Percentiles rank a stretch among this genome's conserved stretches.
These are phyloP conservation scores for Willisornis vidua DNA, from an alignment of 2,113 vertebrate genomes.

Conservation along the genomic window DNA sequence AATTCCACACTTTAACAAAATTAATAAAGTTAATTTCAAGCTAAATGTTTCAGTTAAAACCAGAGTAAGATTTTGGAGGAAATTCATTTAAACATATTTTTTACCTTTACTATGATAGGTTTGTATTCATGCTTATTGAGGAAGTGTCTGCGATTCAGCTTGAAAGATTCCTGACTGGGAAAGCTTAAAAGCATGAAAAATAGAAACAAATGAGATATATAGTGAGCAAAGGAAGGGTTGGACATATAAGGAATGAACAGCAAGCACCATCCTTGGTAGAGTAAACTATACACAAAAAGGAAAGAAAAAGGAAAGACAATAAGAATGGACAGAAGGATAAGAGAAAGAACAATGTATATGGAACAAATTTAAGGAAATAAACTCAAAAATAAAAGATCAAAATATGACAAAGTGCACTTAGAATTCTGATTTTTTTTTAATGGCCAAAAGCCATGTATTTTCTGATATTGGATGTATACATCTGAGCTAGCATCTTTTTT, in stretches of 20 bases:
- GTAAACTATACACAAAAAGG: neutral
- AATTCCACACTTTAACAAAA: neutral
- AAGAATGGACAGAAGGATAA: neutral
- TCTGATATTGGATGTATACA: neutral
- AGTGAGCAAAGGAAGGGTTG: neutral
- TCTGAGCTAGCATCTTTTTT: neutral
- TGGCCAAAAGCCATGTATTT: neutral
- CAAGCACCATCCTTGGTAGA: neutral
- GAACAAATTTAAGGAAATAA: neutral
- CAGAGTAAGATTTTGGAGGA: neutral
- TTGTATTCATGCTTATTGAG: neutral
- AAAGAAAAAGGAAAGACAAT: neutral
- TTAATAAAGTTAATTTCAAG: neutral
- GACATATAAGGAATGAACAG: neutral
- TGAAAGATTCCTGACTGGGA: neutral
- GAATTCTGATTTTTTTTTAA: neutral
- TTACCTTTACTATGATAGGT: neutral
- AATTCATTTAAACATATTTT: neutral
- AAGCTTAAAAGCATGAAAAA: neutral
- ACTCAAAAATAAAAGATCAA: neutral
- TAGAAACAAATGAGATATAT: neutral
- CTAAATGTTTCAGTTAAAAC: neutral
- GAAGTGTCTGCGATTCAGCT: neutral
- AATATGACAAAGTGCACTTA: neutral
- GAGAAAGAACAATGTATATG: neutral